Evolutionary conservation across 2,113 vertebrate genomes (phyloP), one percentile per base, ranked within the genome.

Genomic region (Syngnathus typhle): DNA sequence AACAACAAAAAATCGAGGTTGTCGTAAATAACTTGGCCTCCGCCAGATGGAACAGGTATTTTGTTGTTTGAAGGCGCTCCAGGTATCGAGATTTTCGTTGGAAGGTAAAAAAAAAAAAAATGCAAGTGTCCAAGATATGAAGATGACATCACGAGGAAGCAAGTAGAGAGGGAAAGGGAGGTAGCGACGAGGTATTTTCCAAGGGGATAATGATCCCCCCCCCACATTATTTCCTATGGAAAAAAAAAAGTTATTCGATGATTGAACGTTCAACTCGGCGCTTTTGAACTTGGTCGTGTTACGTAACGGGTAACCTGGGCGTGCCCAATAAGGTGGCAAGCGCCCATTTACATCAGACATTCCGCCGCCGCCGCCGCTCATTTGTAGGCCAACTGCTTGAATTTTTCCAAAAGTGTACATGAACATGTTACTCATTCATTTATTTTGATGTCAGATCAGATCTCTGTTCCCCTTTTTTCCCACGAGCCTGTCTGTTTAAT

Each of bases 321-420:
- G 19, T 9, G 49, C 36, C 36, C 11, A 38, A 11, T 38, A n/a
- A 60, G 11, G 36, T 39, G 58, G 36, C 58, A 60, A 60, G 58
- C 56, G 41, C 74, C 61, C 89, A 81, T 90, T 91, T 86, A 89
- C 82, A 90, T 81, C 59, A 82, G 38, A 90, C 49, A 83, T 71
- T 70, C 0, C 68, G 52, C 82, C 58, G 64, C 78, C 58, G 64
- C 78, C 61, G 80, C 58, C 64, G 60, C 69, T 51, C 91, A 90
- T 91, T 91, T 91, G 88, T 82, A 73, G 84, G 73, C 83, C 91
- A 91, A 92, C 87, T 89, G 43, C 27, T 69, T n/a, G 21, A 54
- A 54, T 21, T 54, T 27, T 23, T 19, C 7, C 47, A 19, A 23
- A 54, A 11, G 21, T 0, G 21, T 54, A 27, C 21, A 54, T 10